Percentiles rank a stretch among this genome's conserved stretches.
Evolutionary conservation across 2,888 invertebrate genomes (phyloP).

Genomic region (Limenitis camilla): DNA sequence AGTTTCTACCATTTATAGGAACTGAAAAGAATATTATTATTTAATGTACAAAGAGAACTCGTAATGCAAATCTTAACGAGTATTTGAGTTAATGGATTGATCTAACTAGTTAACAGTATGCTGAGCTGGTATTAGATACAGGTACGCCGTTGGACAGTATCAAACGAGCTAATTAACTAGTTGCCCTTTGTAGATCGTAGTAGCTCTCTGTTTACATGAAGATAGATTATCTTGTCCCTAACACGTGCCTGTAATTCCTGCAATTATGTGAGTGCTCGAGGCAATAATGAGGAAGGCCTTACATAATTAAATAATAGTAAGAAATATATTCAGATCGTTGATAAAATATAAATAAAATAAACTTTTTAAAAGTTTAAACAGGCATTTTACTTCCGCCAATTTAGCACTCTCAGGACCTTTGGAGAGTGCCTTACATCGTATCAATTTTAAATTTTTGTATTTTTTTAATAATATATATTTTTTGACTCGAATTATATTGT

Average conservation of each 20-base stretch:
- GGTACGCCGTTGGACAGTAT: slow-evolving; percentile 7
- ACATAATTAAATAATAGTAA: background rate
- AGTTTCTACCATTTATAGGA: no score
- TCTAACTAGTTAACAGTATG: background rate
- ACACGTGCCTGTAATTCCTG: slow-evolving; percentile 2
- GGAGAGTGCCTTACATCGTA: no score
- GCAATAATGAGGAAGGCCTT: background rate
- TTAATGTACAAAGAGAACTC: no score
- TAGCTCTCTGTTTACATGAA: slow-evolving; percentile 8
- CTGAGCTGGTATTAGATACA: background rate
- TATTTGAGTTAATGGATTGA: background rate
- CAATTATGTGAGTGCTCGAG: background rate
- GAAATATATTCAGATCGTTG: background rate
- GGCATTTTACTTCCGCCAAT: no score
- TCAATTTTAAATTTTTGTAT: no score
- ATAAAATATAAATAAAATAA: no score
- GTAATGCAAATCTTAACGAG: background rate
- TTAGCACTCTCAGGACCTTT: no score
- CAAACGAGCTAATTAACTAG: slow-evolving; percentile 19
- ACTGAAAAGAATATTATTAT: no score
- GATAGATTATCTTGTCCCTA: slow-evolving; percentile 14
- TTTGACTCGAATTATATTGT: no score
- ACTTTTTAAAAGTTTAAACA: no score
- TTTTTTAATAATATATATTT: no score
- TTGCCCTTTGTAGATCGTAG: slow-evolving; percentile 15